phyloP scores from a whole-genome alignment of 1,140 invertebrate genomes.

The Heliconius congener region DNA sequence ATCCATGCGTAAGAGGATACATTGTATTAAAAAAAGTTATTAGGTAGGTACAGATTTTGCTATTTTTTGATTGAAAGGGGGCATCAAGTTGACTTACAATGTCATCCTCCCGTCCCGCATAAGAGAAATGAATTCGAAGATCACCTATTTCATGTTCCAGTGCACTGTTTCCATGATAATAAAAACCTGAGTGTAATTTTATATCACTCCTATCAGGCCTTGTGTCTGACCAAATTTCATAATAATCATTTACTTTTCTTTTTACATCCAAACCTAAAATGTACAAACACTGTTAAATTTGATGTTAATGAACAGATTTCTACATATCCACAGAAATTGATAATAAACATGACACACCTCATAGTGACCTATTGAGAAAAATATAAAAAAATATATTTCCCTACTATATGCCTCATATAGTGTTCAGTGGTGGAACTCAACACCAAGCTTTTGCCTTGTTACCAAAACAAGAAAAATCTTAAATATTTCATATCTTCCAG shows the following conservation, averaged over 20 bases:
- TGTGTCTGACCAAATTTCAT: constrained; percentile 91
- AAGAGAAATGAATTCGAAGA: constrained; percentile 91
- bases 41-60: background rate
- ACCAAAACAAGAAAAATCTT: too few relatives aligned
- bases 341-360: too few relatives aligned
- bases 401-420: too few relatives aligned
- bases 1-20: constrained; percentile 25
- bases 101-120: constrained; percentile 89
- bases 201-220: constrained; percentile 90
- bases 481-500: too few relatives aligned
- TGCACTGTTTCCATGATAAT: constrained; percentile 92
- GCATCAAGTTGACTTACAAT: constrained; percentile 79
- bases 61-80: background rate
- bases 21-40: constrained; percentile 23
- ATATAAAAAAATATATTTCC: too few relatives aligned
- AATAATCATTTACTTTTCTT: constrained; percentile 88
- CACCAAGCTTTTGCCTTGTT: too few relatives aligned
- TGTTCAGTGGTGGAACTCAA: too few relatives aligned
- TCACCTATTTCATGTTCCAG: constrained; percentile 92
- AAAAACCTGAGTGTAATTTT: constrained; percentile 92
- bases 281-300: background rate
- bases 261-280: constrained; percentile 46
- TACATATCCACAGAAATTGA: too few relatives aligned
- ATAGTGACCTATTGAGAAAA: too few relatives aligned
- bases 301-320: background rate